Evolutionary conservation across 2,888 invertebrate species (phyloP), one percentile per base, ranked within the genome.

Genomic region (Hydraecia micacea): DNA sequence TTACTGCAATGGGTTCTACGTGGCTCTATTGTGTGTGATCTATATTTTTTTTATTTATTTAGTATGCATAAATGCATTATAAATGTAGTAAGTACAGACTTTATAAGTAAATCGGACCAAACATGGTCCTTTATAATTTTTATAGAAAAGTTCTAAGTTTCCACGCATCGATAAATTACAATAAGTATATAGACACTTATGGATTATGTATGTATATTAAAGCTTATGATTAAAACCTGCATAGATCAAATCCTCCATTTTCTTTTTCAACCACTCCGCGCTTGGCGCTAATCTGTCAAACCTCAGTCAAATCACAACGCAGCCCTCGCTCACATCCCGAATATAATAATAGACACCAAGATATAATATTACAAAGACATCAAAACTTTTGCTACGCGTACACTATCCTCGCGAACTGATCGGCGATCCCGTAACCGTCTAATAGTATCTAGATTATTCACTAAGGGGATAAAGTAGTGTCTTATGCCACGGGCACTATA

Each of bases 191-290:
- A 83, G 15, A 68, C 21, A 73, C 52, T 4, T n/a, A 42, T 46
- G 66, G 0, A 68, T 36, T 46, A 36, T 55, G 39, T 73, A 42
- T 42, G 42, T 42, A 72, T 69, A 71, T 42, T 71, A 74, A 68
- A 13, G 21, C 73, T 81, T 85, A 81, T 68, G 25, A 75, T 55
- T 83, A 60, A 72, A 81, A 69, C 81, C 81, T 76, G 65, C 73
- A 55, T 58, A 68, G n/a, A 80, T 66, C 60, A 55, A 73, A 66
- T 65, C 62, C 42, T 39, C 1, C 9, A 36, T 52, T 75, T 65
- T 32, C 0, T 49, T 60, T 52, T 25, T 55, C 39, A 71, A 62
- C 13, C 36, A 75, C 39, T 52, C 52, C 1, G 67, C 81, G 63
- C 67, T 83, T 74, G 6, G 73, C 73, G 60, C 60, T 15, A 67